Conservation (phyloP, 2,888 invertebrate species). For the Epicampocera succincta region DNA sequence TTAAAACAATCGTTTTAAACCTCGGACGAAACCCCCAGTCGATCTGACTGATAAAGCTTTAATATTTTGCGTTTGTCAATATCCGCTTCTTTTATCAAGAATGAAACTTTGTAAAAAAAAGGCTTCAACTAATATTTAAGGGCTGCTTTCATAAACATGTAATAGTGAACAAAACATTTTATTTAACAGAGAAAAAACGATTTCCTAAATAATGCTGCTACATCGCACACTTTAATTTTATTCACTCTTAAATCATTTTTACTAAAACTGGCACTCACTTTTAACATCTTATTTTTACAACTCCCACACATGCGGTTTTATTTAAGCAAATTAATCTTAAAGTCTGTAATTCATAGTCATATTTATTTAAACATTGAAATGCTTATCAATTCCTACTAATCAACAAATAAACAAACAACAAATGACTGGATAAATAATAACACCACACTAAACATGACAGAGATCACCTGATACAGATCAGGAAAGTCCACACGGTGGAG, state of each 20-base stretch:
- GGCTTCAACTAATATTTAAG: too few species aligned
- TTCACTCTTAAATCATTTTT: slow-evolving; percentile 7
- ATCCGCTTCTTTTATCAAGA: too few species aligned
- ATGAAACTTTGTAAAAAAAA: too few species aligned
- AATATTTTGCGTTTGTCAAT: too few species aligned
- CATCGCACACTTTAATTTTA: background rate
- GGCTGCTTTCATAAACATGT: too few species aligned
- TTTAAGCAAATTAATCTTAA: slow-evolving; percentile 40
- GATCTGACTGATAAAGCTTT: too few species aligned
- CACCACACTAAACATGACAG: slow-evolving; percentile 73
- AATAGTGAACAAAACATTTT: too few species aligned
- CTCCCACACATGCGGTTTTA: slow-evolving; percentile 13
- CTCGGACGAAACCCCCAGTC: too few species aligned
- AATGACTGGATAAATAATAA: slow-evolving; percentile 37
- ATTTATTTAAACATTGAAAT: slow-evolving; percentile 36
- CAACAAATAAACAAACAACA: slow-evolving; percentile 38
- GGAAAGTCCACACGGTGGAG: slow-evolving; percentile 81
- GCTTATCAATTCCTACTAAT: slow-evolving; percentile 28
- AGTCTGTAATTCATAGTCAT: slow-evolving; percentile 25
- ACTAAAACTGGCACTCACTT: slow-evolving; percentile 6
- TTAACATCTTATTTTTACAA: background rate
- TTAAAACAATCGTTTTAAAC: too few species aligned
- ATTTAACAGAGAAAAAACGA: too few species aligned
- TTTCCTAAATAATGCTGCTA: too few species aligned
- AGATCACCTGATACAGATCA: slow-evolving; percentile 83